Base-by-base conservation (phyloP, 2,113 vertebrate genomes). In the Panurus biarmicus region DNA sequence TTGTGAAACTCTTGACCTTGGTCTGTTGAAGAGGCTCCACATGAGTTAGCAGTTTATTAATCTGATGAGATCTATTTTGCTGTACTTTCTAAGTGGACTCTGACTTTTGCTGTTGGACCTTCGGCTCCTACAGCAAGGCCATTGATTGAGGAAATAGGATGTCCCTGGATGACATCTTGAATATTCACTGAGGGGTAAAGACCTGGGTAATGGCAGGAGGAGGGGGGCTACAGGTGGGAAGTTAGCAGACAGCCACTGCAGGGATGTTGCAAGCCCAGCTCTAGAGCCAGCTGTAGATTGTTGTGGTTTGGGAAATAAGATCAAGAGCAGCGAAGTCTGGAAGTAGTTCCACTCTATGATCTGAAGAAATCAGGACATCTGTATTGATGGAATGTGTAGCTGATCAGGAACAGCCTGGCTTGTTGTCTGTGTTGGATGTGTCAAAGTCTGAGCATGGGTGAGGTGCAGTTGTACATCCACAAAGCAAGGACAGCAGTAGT, bases 161-260 rank as follows among this genome's bases (percentile, higher is more conserved):
- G 36, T 83, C 22, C 7, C 1, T 2, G 72, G n/a, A 11, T 71
- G 80, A 65, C 14, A 10, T 35, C 25, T 29, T 45, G 16, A 45
- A 1, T 33, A 10, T 18, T 69, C 29, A 15, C 0, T 15, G 19
- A 67, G 35, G 56, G 24, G 11, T 1, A 12, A 84, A 86, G 31
- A 42, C n/a, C 24, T 72, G 81, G 31, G 13, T 44, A 8, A 12
- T 1, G 14, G 12, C 31, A 42, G 15, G 40, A 38, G 26, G 7
- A 8, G 10, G 12, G 7, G 3, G 35, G 51, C 40, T 38, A 26
- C 7, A 29, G 35, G 18, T 31, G 42, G 31, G 31, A n/a, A 61
- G 18, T n/a, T 56, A n/a, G 19, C 4, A 1, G 33, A 47, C 38
- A 42, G 48, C 40, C 12, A 4, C 83, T 45, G 72, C 1, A 0